phyloP scores from a whole-genome alignment of 2,888 invertebrate genomes.

The Cheilosia vulpina region DNA sequence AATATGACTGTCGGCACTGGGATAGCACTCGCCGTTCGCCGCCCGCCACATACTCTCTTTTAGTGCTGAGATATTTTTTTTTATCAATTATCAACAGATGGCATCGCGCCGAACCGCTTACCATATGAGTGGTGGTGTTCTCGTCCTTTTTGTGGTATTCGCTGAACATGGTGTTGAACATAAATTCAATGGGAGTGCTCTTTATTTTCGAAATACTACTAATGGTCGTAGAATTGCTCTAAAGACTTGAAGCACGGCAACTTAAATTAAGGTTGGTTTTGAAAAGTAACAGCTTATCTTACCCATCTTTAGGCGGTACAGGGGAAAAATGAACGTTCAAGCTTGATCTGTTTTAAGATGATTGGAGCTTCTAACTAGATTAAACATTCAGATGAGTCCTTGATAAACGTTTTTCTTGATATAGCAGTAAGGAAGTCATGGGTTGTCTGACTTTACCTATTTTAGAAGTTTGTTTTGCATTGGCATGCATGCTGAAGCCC shows the following conservation, averaged over 20 bases:
- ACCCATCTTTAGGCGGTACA: too few relatives aligned
- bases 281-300: not conserved
- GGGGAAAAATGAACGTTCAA: too few relatives aligned
- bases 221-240: not conserved
- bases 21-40: conserved; percentile 13
- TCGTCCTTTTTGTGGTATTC: conserved; percentile 77
- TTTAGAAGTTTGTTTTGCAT: too few relatives aligned
- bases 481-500: too few relatives aligned
- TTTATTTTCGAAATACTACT: conserved; percentile 30
- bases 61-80: conserved; percentile 54
- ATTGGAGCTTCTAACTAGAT: too few relatives aligned
- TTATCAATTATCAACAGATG: conserved; percentile 76
- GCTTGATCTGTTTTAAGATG: too few relatives aligned
- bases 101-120: conserved; percentile 71
- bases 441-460: too few relatives aligned
- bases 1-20: conserved; percentile 49
- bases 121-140: conserved; percentile 70
- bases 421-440: too few relatives aligned
- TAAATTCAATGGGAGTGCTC: conserved; percentile 76
- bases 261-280: not conserved
- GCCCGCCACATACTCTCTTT: conserved; percentile 18
- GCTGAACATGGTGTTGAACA: conserved; percentile 77
- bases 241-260: not conserved
- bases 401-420: too few relatives aligned
- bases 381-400: too few relatives aligned